Base-by-base conservation (phyloP, 2,797 vertebrate genomes). In the Eremophila alpestris region DNA sequence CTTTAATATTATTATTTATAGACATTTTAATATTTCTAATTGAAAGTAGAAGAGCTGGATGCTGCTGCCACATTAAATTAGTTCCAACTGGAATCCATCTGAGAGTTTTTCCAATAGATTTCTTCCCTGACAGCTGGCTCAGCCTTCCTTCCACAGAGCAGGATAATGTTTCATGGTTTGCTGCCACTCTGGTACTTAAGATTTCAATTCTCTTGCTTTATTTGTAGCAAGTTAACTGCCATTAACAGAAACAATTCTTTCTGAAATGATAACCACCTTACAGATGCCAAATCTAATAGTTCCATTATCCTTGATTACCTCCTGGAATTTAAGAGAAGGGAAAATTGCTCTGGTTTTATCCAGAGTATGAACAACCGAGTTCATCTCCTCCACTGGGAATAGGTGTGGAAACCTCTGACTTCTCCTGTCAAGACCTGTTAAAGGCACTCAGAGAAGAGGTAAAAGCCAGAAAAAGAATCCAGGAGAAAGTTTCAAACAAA, bases 231-330 rank as follows among this genome's bases (percentile, higher is more conserved):
- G 51, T 95, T 89, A 92, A 96, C 87, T 69, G 77, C 88, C 94
- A 90, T 95, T 69, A 96, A 81, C 62, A 65, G 95, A 95, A 97
- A 95, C 96, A 95, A 92, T 96, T 94, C 93, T 70, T 91, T 90
- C 93, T 89, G 71, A 96, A 96, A 91, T 58, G 93, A 95, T 96
- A 92, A 96, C 91, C 92, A 73, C 16, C 30, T 96, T 92, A 92
- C 75, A 85, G 93, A 95, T 93, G 94, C 96, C 97, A 96, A 93
- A 90, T 69, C 93, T 95, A 97, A 97, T 94, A 92, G 94, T 93
- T 96, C 87, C 89, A 89, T 97, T 96, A 95, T 68, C 89, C 54
- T 48, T 83, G 64, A 96, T 94, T 88, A 90, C 58, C 83, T 87
- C 65, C 51, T 65, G 81, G 92, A 97, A 96, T 96, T 87, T 90